Conservation (phyloP, 1,140 invertebrate species). For the Bombyx mandarina region DNA sequence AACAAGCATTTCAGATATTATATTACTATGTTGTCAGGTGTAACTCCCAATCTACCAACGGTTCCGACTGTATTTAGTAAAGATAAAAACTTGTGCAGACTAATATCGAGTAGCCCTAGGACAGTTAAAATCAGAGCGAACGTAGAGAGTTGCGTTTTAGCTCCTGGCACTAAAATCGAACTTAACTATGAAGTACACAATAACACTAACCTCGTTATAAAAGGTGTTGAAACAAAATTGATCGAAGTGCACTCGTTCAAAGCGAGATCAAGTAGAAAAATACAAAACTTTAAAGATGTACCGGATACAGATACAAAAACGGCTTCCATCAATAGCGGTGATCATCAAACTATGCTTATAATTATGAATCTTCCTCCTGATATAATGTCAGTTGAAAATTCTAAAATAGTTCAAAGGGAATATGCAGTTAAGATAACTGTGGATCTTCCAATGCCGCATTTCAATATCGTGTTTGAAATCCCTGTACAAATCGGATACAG, state of each 20-base stretch:
- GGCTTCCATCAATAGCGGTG: constrained; percentile 12
- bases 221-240: constrained; percentile 22
- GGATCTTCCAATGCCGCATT: constrained; percentile 3
- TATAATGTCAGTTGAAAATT: constrained; percentile 17
- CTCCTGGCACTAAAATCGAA: constrained; percentile 19
- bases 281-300: constrained; percentile 9
- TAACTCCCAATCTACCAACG: constrained; percentile 20
- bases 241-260: constrained; percentile 14
- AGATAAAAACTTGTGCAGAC: constrained; percentile 22
- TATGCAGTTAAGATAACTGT: constrained; percentile 18
- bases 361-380: constrained; percentile 17
- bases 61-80: constrained; percentile 19
- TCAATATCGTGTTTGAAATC: constrained; percentile 2
- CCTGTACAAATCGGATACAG: constrained; percentile 5
- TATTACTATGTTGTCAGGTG: constrained; percentile 20
- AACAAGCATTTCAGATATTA: constrained; percentile 16
- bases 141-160: constrained; percentile 21
- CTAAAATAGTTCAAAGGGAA: constrained; percentile 22
- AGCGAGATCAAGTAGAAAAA: too few relatives aligned
- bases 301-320: constrained; percentile 19
- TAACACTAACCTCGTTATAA: constrained; percentile 22
- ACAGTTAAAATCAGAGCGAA: constrained; percentile 24
- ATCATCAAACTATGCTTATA: constrained; percentile 11
- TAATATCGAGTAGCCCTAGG: constrained; percentile 20
- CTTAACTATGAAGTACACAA: constrained; percentile 27